A percentile compares a stretch with the other conserved stretches of the same genome.
Evolutionary conservation across 2,113 vertebrate genomes (phyloP).

Genomic region (Hassar affinis): DNA sequence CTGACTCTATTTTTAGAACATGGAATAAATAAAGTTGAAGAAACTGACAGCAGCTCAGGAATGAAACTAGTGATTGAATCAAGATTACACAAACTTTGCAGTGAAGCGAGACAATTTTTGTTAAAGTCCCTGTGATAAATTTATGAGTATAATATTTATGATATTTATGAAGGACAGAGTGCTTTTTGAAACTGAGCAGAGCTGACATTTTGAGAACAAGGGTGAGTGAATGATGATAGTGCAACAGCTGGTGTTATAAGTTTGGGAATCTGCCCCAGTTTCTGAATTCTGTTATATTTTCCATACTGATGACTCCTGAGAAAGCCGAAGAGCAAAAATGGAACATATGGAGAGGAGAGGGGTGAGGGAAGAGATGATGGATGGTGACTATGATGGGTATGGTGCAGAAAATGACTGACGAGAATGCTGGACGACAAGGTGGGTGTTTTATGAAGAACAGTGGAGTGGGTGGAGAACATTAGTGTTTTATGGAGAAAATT

Average conservation of each 20-base stretch:
- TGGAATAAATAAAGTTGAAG: background rate
- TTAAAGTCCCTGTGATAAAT: background rate
- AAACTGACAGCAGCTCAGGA: background rate
- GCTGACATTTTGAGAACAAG: slow-evolving; percentile 4
- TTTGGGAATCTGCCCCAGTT: slow-evolving; percentile 9
- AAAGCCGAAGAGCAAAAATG: background rate
- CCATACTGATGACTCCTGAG: background rate
- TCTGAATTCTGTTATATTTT: slow-evolving; percentile 19
- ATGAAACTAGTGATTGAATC: slow-evolving; percentile 4
- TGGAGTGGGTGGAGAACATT: background rate
- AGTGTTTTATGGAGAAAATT: background rate
- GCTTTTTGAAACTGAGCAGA: background rate
- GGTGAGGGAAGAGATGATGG: background rate
- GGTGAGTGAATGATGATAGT: slow-evolving; percentile 16
- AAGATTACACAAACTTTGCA: background rate
- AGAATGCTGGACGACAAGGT: no score
- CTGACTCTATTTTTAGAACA: background rate
- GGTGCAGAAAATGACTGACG: background rate
- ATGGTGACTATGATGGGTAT: background rate
- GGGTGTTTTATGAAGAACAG: background rate
- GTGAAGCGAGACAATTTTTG: background rate
- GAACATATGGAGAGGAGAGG: no score
- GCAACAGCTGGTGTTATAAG: slow-evolving; percentile 25
- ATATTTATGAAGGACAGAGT: background rate
- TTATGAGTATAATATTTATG: background rate